Percentiles rank a stretch among this genome's conserved stretches.
Evolutionary conservation across 2,797 vertebrate genomes (phyloP).

Genomic region (Hydrolagus colliei): DNA sequence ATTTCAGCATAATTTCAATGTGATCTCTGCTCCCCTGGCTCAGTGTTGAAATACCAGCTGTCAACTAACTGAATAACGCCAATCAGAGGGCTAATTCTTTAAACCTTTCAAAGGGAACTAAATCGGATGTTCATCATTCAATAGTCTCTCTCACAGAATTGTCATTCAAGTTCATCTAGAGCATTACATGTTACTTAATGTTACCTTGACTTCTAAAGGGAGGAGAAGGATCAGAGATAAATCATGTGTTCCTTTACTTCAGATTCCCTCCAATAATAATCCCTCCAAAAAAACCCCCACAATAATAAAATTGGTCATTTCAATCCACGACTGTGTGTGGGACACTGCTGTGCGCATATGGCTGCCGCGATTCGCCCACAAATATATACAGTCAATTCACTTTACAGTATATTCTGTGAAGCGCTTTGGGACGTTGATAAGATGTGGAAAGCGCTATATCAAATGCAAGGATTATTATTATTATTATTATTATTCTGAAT

Average conservation of each 20-base stretch:
- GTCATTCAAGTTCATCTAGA: not conserved
- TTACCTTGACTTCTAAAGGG: not conserved
- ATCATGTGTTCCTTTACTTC: not conserved
- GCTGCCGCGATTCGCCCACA: no score
- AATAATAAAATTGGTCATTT: no score
- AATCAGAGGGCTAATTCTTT: not conserved
- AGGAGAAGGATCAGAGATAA: not conserved
- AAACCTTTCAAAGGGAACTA: not conserved
- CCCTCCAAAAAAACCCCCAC: not conserved
- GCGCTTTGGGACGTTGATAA: no score
- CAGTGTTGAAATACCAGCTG: not conserved
- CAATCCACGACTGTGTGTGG: no score
- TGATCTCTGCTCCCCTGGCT: not conserved
- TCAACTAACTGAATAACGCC: not conserved
- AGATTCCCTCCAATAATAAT: not conserved
- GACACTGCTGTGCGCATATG: no score
- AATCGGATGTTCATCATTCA: not conserved
- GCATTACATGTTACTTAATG: not conserved
- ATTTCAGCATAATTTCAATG: not conserved
- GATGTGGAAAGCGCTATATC: no score
- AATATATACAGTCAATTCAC: no score
- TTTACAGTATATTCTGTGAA: no score
- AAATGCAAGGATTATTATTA: no score
- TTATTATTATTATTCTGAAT: no score
- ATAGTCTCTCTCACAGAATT: not conserved